These are phyloP conservation scores for Circaetus gallicus DNA, from an alignment of 2,113 vertebrate genomes.

Conservation along the genomic window DNA sequence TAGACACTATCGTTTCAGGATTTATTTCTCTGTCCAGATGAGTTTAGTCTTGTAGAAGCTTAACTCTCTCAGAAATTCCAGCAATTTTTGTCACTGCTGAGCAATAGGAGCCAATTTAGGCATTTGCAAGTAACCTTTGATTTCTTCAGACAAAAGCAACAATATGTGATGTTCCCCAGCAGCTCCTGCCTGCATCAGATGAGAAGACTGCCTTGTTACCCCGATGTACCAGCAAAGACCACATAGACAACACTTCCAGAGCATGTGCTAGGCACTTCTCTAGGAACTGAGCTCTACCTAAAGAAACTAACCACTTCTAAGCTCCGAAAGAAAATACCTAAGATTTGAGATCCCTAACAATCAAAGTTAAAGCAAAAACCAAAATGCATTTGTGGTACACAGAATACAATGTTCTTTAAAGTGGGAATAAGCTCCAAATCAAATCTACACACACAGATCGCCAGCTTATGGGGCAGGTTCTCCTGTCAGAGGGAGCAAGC, in stretches of 20 bases:
- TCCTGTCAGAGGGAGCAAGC: background rate
- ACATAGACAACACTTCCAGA: fast-evolving
- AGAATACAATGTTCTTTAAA: background rate
- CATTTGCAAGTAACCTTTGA: background rate
- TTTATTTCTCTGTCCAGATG: background rate
- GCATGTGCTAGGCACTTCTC: background rate
- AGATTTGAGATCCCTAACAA: background rate
- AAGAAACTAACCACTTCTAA: background rate
- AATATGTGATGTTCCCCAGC: background rate
- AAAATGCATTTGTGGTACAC: background rate
- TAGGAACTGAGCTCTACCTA: background rate
- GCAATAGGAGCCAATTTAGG: background rate
- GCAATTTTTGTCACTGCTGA: background rate
- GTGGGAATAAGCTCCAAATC: background rate
- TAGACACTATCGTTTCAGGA: background rate
- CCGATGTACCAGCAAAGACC: background rate
- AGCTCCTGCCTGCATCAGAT: background rate
- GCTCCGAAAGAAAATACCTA: background rate
- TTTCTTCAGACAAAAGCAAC: background rate
- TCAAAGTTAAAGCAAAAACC: background rate
- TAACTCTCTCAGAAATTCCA: background rate
- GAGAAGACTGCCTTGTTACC: background rate
- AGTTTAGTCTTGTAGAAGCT: background rate
- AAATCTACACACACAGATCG: background rate
- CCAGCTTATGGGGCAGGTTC: background rate